Evolutionary conservation across 2,797 vertebrate genomes (phyloP), one percentile per base, ranked within the genome.

Genomic region (Otus scops): DNA sequence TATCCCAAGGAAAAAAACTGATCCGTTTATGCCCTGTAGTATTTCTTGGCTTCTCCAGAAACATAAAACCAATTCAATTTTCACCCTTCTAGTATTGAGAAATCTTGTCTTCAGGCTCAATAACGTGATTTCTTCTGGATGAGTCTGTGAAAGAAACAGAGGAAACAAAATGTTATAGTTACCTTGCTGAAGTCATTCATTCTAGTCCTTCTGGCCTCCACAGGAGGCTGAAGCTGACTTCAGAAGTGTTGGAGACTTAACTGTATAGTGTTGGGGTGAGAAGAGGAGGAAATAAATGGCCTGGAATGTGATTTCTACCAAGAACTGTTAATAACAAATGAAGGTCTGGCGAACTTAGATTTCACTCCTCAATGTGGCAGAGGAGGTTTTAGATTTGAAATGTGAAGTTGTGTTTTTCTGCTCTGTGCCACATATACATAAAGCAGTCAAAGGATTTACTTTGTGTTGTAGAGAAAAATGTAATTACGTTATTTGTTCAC

Each of bases 161-260:
- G n/a, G 45, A 53, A 68, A 43, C 10, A 0, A 1, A 21, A 7
- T 22, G 11, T 53, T 65, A 2, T 0, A 15, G 7, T 81, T 67
- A 41, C 20, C 30, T 69, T 67, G 15, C 28, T 60, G 47, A 71
- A 75, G 28, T 41, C 32, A 19, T 34, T 39, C 2, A 7, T 32
- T 71, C 36, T 19, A 63, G 14, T 48, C 39, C n/a, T 77, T 47
- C n/a, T 23, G 32, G 18, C n/a, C 36, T 64, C 61, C 68, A 1
- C 2, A 11, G 22, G 50, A 77, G 73, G 45, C 54, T 51, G 59
- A 30, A 57, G 36, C 30, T 41, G 61, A 11, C 26, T 51, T 67
- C 10, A 50, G 1, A 68, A 36, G 24, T 18, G 17, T 27, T 54
- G 24, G 24, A 18, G 12, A 4, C 24, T 11, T 48, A 51, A 9